Conservation (phyloP, 2,797 vertebrate species). For the Urosaurus nigricauda region DNA sequence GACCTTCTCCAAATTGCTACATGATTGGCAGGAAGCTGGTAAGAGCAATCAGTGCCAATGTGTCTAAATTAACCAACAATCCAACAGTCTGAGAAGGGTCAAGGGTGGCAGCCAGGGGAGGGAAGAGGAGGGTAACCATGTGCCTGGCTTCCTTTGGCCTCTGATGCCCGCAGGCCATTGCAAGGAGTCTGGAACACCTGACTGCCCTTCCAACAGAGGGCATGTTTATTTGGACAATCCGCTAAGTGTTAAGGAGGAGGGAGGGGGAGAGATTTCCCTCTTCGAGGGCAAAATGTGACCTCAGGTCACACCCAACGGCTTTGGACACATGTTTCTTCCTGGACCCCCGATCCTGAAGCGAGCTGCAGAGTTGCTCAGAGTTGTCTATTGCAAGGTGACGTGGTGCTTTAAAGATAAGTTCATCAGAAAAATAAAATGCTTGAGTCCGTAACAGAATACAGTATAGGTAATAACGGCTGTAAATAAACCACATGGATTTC, state of each 20-base stretch:
- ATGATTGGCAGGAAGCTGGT: constrained; percentile 80
- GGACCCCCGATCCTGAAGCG: constrained; percentile 8
- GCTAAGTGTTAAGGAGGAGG: constrained; percentile 68
- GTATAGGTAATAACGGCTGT: too few species aligned
- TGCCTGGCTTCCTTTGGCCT: constrained; percentile 71
- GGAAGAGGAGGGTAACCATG: constrained; percentile 30
- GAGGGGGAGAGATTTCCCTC: constrained; percentile 55
- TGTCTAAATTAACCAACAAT: constrained; percentile 78
- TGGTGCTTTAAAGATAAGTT: too few species aligned
- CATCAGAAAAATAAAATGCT: too few species aligned
- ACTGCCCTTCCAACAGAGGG: constrained; percentile 65
- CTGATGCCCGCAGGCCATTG: constrained; percentile 69
- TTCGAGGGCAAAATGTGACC: constrained; percentile 62
- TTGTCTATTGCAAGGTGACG: too few species aligned
- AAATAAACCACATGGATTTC: too few species aligned
- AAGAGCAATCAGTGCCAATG: constrained; percentile 76
- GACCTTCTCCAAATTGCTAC: constrained; percentile 69
- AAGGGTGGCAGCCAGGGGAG: constrained; percentile 70
- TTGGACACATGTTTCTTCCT: background rate
- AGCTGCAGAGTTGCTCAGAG: background rate
- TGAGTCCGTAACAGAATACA: too few species aligned
- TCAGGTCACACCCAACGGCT: constrained; percentile 43
- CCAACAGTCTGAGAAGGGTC: constrained; percentile 67
- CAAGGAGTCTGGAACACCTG: constrained; percentile 63
- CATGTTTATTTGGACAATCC: constrained; percentile 74